Evolutionary conservation across 2,113 vertebrate species (phyloP).

Genomic region (Lagopus leucura): DNA sequence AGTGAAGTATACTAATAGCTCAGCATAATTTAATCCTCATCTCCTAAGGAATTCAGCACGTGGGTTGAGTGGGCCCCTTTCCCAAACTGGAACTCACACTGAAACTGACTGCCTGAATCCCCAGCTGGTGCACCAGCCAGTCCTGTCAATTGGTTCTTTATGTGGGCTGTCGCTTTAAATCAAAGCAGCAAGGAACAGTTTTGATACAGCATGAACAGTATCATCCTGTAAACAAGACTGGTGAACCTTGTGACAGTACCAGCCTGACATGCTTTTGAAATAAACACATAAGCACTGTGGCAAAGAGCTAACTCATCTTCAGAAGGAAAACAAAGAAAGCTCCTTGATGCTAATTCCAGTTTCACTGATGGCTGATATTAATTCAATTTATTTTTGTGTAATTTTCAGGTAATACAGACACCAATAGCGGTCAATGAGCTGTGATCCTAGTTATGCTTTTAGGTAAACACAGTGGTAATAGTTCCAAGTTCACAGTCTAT

Average conservation of each 20-base stretch:
- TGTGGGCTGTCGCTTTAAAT: not conserved
- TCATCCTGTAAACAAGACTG: not conserved
- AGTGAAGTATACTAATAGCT: not conserved
- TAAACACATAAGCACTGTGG: not conserved
- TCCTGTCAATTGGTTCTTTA: not conserved
- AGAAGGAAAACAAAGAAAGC: not conserved
- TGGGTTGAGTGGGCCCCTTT: not conserved
- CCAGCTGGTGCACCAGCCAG: not conserved
- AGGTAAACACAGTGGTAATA: not conserved
- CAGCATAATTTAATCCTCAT: not conserved
- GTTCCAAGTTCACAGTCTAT: rapidly evolving
- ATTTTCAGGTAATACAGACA: not conserved
- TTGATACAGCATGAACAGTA: not conserved
- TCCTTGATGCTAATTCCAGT: not conserved
- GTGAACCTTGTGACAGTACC: not conserved
- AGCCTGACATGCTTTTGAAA: not conserved
- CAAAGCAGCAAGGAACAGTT: not conserved
- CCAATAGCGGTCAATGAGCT: not conserved
- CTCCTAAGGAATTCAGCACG: not conserved
- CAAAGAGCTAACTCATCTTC: not conserved
- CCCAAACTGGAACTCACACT: not conserved
- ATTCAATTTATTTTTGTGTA: not conserved
- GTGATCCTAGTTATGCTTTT: not conserved
- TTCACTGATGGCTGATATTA: not conserved
- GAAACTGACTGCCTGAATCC: not conserved